Base-by-base conservation (phyloP, 2,113 vertebrate species). In the Canis aureus region DNA sequence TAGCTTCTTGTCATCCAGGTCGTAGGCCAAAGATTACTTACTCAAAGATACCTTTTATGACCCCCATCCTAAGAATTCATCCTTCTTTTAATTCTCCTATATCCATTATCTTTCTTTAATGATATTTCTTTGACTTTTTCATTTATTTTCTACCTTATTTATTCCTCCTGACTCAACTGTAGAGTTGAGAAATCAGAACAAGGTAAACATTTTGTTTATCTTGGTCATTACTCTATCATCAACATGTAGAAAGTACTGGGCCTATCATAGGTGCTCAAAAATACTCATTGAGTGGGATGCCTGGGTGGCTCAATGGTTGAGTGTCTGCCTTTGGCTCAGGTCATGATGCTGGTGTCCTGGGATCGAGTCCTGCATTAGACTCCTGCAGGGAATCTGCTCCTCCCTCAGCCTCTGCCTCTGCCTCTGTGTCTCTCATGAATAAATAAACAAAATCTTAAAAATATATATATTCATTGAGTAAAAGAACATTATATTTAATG, bases 401-500 rank as follows among this genome's bases (percentile, higher is more conserved):
- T 43, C 6, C 43, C 43, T 43, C 43, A 43, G 43, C 43, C 43
- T 43, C 43, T 43, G 43, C 43, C 43, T 43, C 43, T 43, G 43
- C 43, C 43, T 43, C 43, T 43, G 43, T 7, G 43, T 43, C 43
- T 43, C 43, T 43, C 43, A 43, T 43, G 43, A 43, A 43, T 43
- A 7, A 43, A 43, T 43, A 43, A 7, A 43, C 43, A 43, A 43
- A 43, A 43, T 43, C 43, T 43, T 43, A 43, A 43, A 43, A 43
- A 43, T 43, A 43, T 7, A 43, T 43, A 66, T 91, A 62, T 38
- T 88, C 59, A 17, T 80, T 84, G 4, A 81, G 38, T 73, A 27
- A 94, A 95, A 82, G 62, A 69, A 92, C 25, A 76, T 88, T 91
- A 2, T 64, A 53, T 20, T 49, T 89, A 84, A 67, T 74, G 38